phyloP scores from a whole-genome alignment of 2,797 vertebrate genomes.

The Arctocebus calabarensis region DNA sequence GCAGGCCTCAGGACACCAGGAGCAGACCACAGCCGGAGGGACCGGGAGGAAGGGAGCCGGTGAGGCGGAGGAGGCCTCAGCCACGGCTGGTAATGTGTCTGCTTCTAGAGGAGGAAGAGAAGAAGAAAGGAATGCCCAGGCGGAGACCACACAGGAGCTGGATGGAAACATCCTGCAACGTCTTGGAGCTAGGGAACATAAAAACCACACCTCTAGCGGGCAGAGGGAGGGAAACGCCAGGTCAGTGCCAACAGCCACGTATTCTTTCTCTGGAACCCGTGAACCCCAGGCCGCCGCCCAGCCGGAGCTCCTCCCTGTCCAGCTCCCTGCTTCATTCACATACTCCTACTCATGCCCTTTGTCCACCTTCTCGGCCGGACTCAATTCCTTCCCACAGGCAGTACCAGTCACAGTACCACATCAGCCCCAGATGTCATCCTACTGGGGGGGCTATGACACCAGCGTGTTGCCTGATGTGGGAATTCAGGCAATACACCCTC shows the following conservation, averaged over 20 bases:
- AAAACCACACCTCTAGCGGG: not conserved
- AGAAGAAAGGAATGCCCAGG: not conserved
- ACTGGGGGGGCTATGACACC: not conserved
- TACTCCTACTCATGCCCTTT: conserved; percentile 1
- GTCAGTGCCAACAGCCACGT: not conserved
- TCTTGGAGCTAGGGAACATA: not conserved
- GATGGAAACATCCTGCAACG: not conserved
- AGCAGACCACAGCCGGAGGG: not conserved
- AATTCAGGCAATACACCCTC: not conserved
- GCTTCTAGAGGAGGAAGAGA: not conserved
- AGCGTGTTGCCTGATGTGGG: not conserved
- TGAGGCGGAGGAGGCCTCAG: not conserved
- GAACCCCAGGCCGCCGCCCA: not conserved
- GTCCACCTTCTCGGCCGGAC: not conserved
- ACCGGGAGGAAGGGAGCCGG: not conserved
- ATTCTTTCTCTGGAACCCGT: not conserved
- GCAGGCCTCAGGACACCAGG: not conserved
- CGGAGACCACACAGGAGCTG: not conserved
- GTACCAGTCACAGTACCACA: not conserved
- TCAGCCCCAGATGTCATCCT: not conserved
- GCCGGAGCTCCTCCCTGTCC: not conserved
- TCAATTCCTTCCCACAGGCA: not conserved
- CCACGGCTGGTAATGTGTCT: not conserved
- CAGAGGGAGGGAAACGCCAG: not conserved
- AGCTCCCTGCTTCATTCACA: conserved; percentile 56